These are phyloP conservation scores for Clytia hemisphaerica DNA, from an alignment of 30 jellyfish, hydroid and myxozoan species.

Conservation along the genomic window DNA sequence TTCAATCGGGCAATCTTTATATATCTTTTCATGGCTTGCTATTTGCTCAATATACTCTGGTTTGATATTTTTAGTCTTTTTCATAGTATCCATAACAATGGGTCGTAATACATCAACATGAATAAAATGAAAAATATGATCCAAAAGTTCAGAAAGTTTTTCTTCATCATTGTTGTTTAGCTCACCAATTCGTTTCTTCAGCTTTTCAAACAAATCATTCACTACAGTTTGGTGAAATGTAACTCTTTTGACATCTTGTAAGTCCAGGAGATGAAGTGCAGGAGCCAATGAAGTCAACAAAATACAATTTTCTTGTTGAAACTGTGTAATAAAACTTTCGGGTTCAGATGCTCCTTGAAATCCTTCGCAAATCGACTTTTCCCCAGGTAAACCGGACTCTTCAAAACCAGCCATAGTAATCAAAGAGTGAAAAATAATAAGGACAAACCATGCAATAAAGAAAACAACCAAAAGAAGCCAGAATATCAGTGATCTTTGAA, in stretches of 20 bases:
- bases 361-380: conserved; percentile 68
- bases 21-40: conserved; percentile 44
- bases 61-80: conserved; percentile 46
- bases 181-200: conserved; percentile 48
- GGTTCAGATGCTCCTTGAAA: conserved; percentile 71
- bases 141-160: conserved; percentile 44
- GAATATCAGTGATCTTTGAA: too few species aligned
- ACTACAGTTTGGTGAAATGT: conserved; percentile 65
- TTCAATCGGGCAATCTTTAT: conserved; percentile 82
- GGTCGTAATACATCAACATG: conserved; percentile 78
- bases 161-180: conserved; percentile 36
- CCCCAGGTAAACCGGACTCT: conserved; percentile 90
- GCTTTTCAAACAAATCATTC: conserved; percentile 65
- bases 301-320: conserved; percentile 87
- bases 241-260: conserved; percentile 65
- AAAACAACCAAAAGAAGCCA: too few species aligned
- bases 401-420: conserved; percentile 84
- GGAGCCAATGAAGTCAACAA: conserved; percentile 79
- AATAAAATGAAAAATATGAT: conserved; percentile 68
- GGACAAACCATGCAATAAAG: too few species aligned
- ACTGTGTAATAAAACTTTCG: conserved; percentile 55
- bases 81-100: conserved; percentile 64
- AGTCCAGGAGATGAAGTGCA: conserved; percentile 75
- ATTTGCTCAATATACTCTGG: conserved; percentile 57
- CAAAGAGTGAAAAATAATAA: not conserved